Conservation (phyloP, 2,888 invertebrate species). For the Heteropelma amictum region DNA sequence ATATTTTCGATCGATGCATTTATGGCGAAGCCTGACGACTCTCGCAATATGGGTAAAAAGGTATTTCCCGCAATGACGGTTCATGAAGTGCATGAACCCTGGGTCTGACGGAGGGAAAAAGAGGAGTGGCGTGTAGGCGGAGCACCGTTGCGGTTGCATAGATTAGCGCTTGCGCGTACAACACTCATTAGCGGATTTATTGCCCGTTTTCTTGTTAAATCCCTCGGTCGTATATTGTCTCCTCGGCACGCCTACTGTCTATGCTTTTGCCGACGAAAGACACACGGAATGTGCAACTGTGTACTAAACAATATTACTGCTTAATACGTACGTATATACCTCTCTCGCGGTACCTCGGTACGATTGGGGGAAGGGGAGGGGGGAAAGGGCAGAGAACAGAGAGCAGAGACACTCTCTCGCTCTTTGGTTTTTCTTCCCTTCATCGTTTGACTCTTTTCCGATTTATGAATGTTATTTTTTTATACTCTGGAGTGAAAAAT, state of each 20-base stretch:
- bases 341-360: neutral
- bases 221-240: constrained; percentile 37
- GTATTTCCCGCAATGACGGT: constrained; percentile 54
- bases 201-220: constrained; percentile 65
- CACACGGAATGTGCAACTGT: neutral
- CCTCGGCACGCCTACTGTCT: constrained; percentile 58
- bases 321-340: neutral
- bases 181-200: constrained; percentile 73
- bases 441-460: neutral
- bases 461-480: neutral
- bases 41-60: neutral
- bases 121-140: constrained; percentile 61
- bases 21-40: no score
- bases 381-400: no score
- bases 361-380: no score
- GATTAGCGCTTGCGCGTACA: constrained; percentile 71
- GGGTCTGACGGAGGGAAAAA: constrained; percentile 8
- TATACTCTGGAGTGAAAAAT: no score
- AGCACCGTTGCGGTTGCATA: constrained; percentile 68
- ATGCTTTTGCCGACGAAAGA: constrained; percentile 21
- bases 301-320: constrained; percentile 6
- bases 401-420: neutral
- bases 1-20: no score
- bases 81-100: constrained; percentile 1
- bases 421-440: neutral